A percentile compares a stretch with the other conserved stretches of the same genome.
Evolutionary conservation across 2,797 vertebrate species (phyloP).

Genomic region (Sorex maritimensis): DNA sequence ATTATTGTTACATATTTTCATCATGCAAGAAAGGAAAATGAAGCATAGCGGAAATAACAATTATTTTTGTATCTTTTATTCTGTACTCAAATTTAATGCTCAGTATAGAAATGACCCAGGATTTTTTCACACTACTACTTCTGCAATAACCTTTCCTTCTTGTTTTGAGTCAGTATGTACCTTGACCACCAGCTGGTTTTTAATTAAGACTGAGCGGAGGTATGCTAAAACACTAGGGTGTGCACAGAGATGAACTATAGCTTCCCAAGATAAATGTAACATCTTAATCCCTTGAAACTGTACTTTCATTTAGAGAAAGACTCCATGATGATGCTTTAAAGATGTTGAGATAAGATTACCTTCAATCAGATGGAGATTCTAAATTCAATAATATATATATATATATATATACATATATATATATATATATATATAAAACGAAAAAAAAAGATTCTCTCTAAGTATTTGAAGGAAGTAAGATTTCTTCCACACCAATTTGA

Average conservation of each 20-base stretch:
- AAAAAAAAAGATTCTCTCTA: not conserved
- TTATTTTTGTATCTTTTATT: not conserved
- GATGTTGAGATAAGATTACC: not conserved
- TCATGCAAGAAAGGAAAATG: not conserved
- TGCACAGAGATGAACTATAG: not conserved
- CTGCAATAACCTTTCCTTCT: not conserved
- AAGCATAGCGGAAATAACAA: not conserved
- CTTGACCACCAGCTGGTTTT: not conserved
- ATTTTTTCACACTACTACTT: not conserved
- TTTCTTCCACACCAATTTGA: no score
- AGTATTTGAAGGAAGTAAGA: not conserved
- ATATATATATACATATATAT: not conserved
- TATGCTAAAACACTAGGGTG: accelerated
- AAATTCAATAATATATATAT: not conserved
- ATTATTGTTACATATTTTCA: not conserved
- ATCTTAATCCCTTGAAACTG: not conserved
- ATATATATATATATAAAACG: not conserved
- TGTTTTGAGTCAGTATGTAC: not conserved
- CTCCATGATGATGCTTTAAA: not conserved
- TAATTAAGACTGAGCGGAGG: not conserved
- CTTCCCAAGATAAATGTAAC: not conserved
- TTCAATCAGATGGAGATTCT: not conserved
- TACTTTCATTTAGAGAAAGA: not conserved
- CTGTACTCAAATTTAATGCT: not conserved
- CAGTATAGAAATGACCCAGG: not conserved